These are phyloP conservation scores for Artemisiospiza belli DNA, from an alignment of 2,113 vertebrate species.

Conservation along the genomic window DNA sequence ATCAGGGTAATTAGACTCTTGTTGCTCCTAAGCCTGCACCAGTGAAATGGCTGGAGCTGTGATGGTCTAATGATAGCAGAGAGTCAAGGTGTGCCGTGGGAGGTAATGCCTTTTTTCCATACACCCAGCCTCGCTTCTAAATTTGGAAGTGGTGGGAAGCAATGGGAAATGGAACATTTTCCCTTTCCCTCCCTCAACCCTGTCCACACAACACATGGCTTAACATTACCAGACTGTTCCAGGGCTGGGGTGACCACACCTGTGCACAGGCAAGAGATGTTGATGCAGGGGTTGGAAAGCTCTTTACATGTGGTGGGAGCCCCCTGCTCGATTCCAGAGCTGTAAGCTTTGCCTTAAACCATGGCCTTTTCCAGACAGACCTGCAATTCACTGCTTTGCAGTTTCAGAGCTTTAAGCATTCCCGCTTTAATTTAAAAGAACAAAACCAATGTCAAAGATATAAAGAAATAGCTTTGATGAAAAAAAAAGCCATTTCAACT, in stretches of 20 bases:
- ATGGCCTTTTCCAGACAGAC: background rate
- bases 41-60: background rate
- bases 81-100: background rate
- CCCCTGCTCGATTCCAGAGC: background rate
- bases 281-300: background rate
- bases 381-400: background rate
- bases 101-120: background rate
- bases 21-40: background rate
- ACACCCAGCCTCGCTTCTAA: slow-evolving; percentile 4
- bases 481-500: background rate
- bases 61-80: background rate
- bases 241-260: background rate
- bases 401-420: slow-evolving; percentile 12
- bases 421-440: slow-evolving; percentile 17
- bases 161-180: slow-evolving; percentile 17
- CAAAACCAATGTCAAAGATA: slow-evolving; percentile 4
- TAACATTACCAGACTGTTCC: background rate
- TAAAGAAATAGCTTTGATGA: slow-evolving; percentile 16
- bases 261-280: background rate
- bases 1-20: slow-evolving; percentile 1
- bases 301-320: background rate
- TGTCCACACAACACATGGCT: background rate
- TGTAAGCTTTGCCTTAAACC: background rate
- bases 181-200: background rate
- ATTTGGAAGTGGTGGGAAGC: background rate